Percentiles rank a stretch among this genome's conserved stretches.
Conservation (phyloP, 2,797 vertebrate genomes). For the Poeciliopsis presidionis region DNA sequence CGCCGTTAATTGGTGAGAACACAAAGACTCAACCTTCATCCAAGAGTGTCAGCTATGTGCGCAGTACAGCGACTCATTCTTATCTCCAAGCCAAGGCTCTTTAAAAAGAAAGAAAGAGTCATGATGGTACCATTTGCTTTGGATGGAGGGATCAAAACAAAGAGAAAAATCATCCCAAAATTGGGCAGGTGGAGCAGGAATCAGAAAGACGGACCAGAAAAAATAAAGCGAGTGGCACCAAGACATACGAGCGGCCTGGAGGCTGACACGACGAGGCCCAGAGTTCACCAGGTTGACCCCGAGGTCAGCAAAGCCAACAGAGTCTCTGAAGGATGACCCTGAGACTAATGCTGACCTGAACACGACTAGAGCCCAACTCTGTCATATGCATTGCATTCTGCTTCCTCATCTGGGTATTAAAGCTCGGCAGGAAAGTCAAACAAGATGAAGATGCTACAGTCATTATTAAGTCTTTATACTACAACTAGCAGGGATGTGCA, state of each 20-base stretch:
- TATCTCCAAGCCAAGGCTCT: not conserved
- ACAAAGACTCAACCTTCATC: not conserved
- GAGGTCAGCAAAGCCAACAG: not conserved
- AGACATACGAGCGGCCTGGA: not conserved
- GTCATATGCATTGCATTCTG: not conserved
- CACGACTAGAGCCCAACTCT: not conserved
- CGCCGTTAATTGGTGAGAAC: conserved; percentile 5
- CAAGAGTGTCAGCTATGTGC: not conserved
- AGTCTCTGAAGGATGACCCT: not conserved
- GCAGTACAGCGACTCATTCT: not conserved
- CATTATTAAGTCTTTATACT: not conserved
- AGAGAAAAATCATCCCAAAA: not conserved
- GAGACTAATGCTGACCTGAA: not conserved
- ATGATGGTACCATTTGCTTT: no score
- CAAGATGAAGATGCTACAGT: not conserved
- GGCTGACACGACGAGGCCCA: not conserved
- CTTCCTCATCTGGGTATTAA: not conserved
- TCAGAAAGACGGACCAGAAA: not conserved
- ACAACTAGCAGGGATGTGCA: not conserved
- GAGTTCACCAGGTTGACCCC: not conserved
- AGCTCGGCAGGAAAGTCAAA: not conserved
- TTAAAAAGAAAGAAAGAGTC: not conserved
- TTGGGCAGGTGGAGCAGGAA: not conserved
- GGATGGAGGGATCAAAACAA: not conserved
- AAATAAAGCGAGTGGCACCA: not conserved